Conservation (phyloP, 2,113 vertebrate species). For the Dicerorhinus sumatrensis region DNA sequence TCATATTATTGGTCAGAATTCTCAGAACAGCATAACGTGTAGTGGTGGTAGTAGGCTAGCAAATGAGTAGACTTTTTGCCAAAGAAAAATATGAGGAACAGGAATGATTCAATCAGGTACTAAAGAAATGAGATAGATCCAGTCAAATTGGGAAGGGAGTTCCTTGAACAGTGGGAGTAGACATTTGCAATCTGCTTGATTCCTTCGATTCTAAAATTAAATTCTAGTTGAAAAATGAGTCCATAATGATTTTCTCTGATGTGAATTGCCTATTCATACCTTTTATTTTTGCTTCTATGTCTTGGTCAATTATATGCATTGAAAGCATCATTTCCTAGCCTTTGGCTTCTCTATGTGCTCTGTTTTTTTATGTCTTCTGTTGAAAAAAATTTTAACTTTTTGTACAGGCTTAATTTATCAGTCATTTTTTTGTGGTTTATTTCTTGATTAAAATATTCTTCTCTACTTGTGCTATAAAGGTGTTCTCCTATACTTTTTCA, state of each 20-base stretch:
- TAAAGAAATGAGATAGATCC: background rate
- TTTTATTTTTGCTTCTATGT: background rate
- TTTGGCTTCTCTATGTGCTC: background rate
- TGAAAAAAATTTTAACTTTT: background rate
- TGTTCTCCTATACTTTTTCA: no score
- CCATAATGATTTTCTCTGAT: background rate
- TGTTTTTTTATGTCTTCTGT: background rate
- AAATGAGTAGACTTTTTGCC: background rate
- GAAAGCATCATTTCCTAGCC: background rate
- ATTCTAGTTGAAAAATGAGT: background rate
- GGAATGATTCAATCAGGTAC: background rate
- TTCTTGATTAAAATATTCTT: no score
- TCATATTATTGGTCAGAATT: background rate
- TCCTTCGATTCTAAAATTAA: background rate
- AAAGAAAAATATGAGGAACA: background rate
- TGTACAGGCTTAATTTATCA: background rate
- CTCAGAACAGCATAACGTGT: background rate
- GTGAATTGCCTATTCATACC: background rate
- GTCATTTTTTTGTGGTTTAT: no score
- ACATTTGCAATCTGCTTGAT: background rate
- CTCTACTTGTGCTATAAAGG: no score
- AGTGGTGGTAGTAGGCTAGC: background rate
- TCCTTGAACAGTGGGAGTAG: background rate
- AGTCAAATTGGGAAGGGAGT: background rate
- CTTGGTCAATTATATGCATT: background rate